Base-by-base conservation (phyloP, 2,888 invertebrate genomes). In the Psococerastis gibbosa region DNA sequence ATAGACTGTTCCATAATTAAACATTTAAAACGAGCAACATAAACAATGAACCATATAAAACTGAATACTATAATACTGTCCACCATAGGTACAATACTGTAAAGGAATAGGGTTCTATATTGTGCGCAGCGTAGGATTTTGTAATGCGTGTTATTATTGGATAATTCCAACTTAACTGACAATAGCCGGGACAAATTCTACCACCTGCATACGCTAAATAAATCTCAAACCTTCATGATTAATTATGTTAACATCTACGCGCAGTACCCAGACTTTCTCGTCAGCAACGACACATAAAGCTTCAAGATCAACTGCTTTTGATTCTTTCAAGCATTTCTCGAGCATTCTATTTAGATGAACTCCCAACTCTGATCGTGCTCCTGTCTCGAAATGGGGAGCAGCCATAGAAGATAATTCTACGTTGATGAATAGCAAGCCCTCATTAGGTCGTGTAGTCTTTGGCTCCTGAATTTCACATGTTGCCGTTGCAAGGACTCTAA, bases 281-380 rank as follows among this genome's bases (percentile, higher is more conserved):
- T 85, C 89, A 38, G 85, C 78, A 50, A 84, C 78, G 54, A 95
- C 84, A 60, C 95, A 95, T n/a, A 95, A 65, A 1, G 92, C 84
- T 63, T 95, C 95, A 45, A 92, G 68, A 62, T 95, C 94, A 35
- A 95, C 66, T 55, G 89, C 89, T 53, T 80, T 77, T 0, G 91
- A 92, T 57, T 91, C 91, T 56, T 84, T 84, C 45, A 89, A 73
- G 56, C 87, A 87, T 57, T 83, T 80, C 56, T 94, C 92, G 34
- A 95, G 61, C 33, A 85, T 66, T 51, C 91, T 70, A 53, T 82
- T 83, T 3, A 87, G 63, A 52, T 79, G 75, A 6, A 88, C 75
- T 1, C 67, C 69, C 35, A 76, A 60, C 51, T 85, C 82, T 2
- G 77, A 74, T 53, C 73, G 80, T 52, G 79, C 66, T 32, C 80